These are phyloP conservation scores for Rhynchotus rufescens DNA, from an alignment of 2,797 vertebrate genomes.

Conservation along the genomic window DNA sequence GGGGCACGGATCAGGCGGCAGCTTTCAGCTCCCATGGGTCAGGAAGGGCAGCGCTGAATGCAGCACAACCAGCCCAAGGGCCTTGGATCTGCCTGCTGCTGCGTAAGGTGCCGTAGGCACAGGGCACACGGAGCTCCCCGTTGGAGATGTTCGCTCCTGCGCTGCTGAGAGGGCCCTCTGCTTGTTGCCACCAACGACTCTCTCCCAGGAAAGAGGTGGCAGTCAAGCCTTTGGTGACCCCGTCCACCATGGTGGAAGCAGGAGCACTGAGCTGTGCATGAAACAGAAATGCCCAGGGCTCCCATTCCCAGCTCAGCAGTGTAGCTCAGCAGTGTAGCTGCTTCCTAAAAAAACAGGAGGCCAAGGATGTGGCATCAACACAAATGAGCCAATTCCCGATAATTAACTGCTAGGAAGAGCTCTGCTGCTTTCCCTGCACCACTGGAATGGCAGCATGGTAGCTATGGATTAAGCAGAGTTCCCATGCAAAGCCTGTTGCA, in stretches of 20 bases:
- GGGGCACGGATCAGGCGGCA: constrained; percentile 38
- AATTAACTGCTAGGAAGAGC: not conserved
- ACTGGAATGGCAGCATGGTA: not conserved
- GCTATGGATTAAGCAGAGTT: not conserved
- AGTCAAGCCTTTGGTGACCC: not conserved
- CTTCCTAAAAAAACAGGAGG: not conserved
- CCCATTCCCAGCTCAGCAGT: not conserved
- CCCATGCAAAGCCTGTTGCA: not conserved
- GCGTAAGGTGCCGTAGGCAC: not conserved
- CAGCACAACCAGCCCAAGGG: constrained; percentile 9
- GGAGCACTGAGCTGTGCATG: not conserved
- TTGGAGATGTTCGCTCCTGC: not conserved
- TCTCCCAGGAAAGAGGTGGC: not conserved
- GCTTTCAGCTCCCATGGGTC: constrained; percentile 58
- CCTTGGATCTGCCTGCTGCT: constrained; percentile 45
- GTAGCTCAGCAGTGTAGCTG: not conserved
- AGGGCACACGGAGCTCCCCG: not conserved
- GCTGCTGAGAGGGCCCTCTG: not conserved
- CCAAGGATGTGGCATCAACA: not conserved
- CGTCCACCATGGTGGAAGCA: not conserved
- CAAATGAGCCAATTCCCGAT: not conserved
- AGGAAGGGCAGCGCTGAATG: constrained; percentile 50
- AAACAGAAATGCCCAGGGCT: not conserved
- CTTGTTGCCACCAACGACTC: not conserved
- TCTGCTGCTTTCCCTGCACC: not conserved